Evolutionary conservation across 1,140 invertebrate species (phyloP), one percentile per base, ranked within the genome.

Genomic region (Wiebesia pumilae): DNA sequence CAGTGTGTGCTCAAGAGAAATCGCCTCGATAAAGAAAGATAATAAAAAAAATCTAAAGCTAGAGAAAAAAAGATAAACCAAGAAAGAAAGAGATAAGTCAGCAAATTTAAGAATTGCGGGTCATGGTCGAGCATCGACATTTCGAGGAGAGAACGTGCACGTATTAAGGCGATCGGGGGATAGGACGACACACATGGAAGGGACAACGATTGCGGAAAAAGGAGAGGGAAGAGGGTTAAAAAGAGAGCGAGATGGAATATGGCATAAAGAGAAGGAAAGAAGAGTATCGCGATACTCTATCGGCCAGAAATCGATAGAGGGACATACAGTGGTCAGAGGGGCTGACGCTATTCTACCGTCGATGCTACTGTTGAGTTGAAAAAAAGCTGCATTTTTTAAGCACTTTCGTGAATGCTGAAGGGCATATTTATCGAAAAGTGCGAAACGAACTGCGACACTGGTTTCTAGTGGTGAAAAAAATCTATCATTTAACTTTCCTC

Each of bases 251-350:
- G 78, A 33, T 62, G 40, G 27, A 30, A 27, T 3, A 24, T 38
- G 10, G 16, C 24, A 12, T 4, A 62, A 67, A n/a, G 27, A 35
- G 80, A 27, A 27, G 69, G 43, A 21, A 16, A 54, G 75, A 90
- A 91, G 88, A 91, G 90, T 93, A 92, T 91, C 91, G 90, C 90
- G 90, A 93, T 93, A 93, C 91, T 91, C 90, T 88, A 90, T 91
- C 89, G 91, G 92, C 86, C 90, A 92, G 91, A 93, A 93, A 93
- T 93, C 92, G 92, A 93, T 93, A 93, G 91, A 92, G 89, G 90
- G 90, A 89, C 87, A 89, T 87, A 84, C 86, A n/a, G 54, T 69
- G 84, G 84, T 38, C 78, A 85, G 78, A 69, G 83, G 67, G 83
- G 69, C 65, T 40, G 75, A 62, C n/a, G 73, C 83, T 51, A 73